Percentiles rank a stretch among this genome's conserved stretches.
Conservation (phyloP, 2,888 invertebrate species). For the Onchidella celtica region DNA sequence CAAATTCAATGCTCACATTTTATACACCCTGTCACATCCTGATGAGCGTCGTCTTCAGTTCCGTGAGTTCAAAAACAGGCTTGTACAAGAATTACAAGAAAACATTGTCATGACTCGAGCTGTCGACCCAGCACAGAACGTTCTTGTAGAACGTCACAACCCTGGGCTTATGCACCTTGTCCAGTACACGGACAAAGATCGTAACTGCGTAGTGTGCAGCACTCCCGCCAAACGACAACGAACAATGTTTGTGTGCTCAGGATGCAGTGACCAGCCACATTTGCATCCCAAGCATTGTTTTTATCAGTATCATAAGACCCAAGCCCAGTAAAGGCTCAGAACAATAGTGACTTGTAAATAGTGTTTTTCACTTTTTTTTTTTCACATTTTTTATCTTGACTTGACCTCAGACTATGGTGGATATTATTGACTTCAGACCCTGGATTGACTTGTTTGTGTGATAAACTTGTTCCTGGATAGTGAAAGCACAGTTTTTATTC, state of each 20-base stretch:
- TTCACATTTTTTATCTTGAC: not conserved
- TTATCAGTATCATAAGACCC: not conserved
- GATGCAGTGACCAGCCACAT: not conserved
- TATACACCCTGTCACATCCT: not conserved
- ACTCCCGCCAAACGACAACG: not conserved
- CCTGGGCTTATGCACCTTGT: not conserved
- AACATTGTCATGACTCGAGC: not conserved
- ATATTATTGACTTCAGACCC: not conserved
- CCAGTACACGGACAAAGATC: not conserved
- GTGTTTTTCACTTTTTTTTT: not conserved
- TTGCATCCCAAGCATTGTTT: constrained; percentile 1
- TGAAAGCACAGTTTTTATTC: not conserved
- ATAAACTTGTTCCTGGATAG: not conserved
- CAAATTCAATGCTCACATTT: not conserved
- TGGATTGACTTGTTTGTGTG: not conserved
- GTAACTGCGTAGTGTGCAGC: not conserved
- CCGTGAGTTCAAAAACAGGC: constrained; percentile 5
- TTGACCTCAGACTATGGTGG: not conserved
- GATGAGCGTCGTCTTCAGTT: not conserved
- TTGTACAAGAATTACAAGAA: not conserved
- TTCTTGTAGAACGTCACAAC: not conserved
- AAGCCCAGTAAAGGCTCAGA: not conserved
- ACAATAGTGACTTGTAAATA: not conserved
- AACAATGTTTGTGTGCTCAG: constrained; percentile 3
- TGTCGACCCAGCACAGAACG: not conserved